Percentiles rank a stretch among this genome's conserved stretches.
These are phyloP conservation scores for Pocillopora meandrina DNA, from an alignment of 92 coral and sea anemone genomes.

Conservation along the genomic window DNA sequence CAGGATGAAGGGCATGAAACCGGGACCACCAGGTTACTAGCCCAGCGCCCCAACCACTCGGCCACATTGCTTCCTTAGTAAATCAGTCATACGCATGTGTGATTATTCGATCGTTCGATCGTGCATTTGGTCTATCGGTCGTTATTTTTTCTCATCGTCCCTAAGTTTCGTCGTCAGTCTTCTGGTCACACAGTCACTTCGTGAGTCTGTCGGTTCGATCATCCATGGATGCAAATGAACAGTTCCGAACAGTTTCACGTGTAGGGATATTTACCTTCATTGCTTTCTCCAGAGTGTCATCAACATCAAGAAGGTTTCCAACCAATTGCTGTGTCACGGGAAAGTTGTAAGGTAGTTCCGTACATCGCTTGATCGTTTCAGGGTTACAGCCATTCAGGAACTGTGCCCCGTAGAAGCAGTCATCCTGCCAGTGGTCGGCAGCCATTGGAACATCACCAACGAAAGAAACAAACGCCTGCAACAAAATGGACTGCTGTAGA, in stretches of 20 bases:
- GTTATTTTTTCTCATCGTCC: too few species aligned
- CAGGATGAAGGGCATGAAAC: too few species aligned
- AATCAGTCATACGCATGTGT: too few species aligned
- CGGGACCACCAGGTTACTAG: too few species aligned
- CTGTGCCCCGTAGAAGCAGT: slow-evolving; percentile 70
- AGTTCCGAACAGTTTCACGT: neutral
- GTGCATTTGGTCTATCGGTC: neutral
- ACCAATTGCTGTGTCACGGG: slow-evolving; percentile 71
- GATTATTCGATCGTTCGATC: too few species aligned
- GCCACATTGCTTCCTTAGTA: too few species aligned
- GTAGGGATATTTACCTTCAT: slow-evolving; percentile 48
- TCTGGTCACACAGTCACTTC: neutral
- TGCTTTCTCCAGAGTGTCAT: slow-evolving; percentile 55
- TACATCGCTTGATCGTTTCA: slow-evolving; percentile 62
- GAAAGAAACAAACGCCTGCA: slow-evolving; percentile 38
- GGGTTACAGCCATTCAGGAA: slow-evolving; percentile 82
- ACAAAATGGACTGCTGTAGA: neutral
- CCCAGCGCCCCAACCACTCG: too few species aligned
- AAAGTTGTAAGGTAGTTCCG: slow-evolving; percentile 61
- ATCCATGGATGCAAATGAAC: too few species aligned
- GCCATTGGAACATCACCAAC: slow-evolving; percentile 47
- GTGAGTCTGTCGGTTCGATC: too few species aligned
- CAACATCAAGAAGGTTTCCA: slow-evolving; percentile 55
- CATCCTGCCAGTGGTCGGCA: slow-evolving; percentile 72
- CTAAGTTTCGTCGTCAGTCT: neutral